A percentile compares a stretch with the other conserved stretches of the same genome.
phyloP scores from a whole-genome alignment of 2,888 invertebrate genomes.

The Deilephila elpenor region DNA sequence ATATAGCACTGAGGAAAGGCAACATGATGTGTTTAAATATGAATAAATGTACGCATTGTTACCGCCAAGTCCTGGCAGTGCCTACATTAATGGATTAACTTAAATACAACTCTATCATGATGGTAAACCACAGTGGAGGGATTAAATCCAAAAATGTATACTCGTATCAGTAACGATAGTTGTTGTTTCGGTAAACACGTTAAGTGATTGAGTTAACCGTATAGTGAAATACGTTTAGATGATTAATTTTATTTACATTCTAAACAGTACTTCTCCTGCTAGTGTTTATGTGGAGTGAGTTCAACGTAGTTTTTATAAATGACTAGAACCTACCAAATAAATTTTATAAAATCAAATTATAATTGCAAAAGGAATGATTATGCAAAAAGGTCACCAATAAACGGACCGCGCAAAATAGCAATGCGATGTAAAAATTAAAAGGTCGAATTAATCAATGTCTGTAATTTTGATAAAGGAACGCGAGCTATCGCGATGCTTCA shows the following conservation, averaged over 20 bases:
- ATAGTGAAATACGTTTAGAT: neutral
- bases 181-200: slow-evolving; percentile 2
- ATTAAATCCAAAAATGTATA: slow-evolving; percentile 34
- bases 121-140: slow-evolving; percentile 51
- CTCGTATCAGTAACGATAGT: neutral
- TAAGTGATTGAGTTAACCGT: slow-evolving; percentile 27
- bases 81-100: slow-evolving; percentile 55
- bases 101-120: slow-evolving; percentile 56
- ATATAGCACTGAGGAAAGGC: neutral
- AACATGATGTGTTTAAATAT: neutral
- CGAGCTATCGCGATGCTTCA: slow-evolving; percentile 44
- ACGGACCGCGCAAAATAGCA: slow-evolving; percentile 40
- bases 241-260: neutral
- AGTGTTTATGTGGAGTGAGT: neutral
- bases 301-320: too few species aligned
- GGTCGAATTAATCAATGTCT: slow-evolving; percentile 45
- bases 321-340: too few species aligned
- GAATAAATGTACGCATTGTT: slow-evolving; percentile 12
- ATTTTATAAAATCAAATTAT: neutral
- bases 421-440: slow-evolving; percentile 43
- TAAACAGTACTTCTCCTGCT: too few species aligned
- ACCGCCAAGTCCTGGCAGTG: slow-evolving; percentile 37
- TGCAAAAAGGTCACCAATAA: slow-evolving; percentile 42
- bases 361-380: slow-evolving; percentile 26
- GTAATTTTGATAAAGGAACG: slow-evolving; percentile 44